Conservation (phyloP, 2,888 invertebrate genomes). For the Drosophila algonquin region DNA sequence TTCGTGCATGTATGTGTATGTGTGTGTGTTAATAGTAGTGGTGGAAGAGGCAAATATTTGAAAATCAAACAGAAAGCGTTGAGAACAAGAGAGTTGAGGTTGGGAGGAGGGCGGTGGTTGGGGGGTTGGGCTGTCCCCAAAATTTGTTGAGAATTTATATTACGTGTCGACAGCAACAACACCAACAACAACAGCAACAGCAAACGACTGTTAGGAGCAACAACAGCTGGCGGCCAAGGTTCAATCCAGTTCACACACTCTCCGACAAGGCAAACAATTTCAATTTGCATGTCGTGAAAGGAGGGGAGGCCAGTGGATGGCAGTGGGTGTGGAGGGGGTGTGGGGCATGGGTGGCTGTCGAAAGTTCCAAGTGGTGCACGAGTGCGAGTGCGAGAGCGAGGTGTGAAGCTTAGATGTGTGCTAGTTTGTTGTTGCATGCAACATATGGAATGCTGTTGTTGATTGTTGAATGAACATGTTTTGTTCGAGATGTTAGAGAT, state of each 20-base stretch:
- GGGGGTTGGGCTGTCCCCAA: slow-evolving; percentile 53
- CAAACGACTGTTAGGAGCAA: slow-evolving; percentile 41
- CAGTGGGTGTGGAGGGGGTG: slow-evolving; percentile 6
- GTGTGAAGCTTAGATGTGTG: slow-evolving; percentile 4
- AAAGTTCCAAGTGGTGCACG: slow-evolving; percentile 61
- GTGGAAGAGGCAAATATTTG: slow-evolving; percentile 71
- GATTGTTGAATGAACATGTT: slow-evolving; percentile 39
- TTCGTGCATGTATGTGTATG: slow-evolving; percentile 19
- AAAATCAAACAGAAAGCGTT: slow-evolving; percentile 65
- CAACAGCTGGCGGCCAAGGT: slow-evolving; percentile 57
- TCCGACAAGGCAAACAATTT: slow-evolving; percentile 77
- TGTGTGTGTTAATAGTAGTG: slow-evolving; percentile 51
- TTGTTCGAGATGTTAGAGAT: slow-evolving; percentile 6
- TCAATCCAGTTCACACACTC: slow-evolving; percentile 63
- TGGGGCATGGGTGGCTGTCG: slow-evolving; percentile 34
- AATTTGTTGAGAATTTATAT: slow-evolving; percentile 75
- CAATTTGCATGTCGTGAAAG: slow-evolving; percentile 70
- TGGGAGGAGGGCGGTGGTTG: slow-evolving; percentile 4
- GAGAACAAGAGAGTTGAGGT: background rate
- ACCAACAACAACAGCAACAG: slow-evolving; percentile 18
- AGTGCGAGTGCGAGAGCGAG: slow-evolving; percentile 7
- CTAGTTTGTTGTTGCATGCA: slow-evolving; percentile 12
- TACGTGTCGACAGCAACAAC: slow-evolving; percentile 70
- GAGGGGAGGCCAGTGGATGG: slow-evolving; percentile 2
- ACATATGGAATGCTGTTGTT: slow-evolving; percentile 32